These are phyloP conservation scores for Penaeus monodon DNA, from an alignment of 2,888 invertebrate species.

Conservation along the genomic window DNA sequence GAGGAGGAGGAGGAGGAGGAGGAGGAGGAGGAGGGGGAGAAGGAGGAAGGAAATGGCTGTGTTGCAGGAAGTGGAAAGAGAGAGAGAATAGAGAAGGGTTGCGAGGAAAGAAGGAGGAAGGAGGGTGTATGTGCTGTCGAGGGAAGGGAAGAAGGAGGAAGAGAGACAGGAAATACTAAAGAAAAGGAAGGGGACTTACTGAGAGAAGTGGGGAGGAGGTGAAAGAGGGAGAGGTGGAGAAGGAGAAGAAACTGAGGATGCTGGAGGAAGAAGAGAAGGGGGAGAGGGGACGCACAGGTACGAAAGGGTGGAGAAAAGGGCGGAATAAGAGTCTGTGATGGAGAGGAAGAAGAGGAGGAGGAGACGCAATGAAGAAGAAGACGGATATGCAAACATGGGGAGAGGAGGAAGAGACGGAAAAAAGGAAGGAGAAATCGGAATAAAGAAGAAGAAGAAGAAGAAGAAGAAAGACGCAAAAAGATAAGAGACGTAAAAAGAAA, in stretches of 20 bases:
- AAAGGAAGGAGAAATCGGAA: too few relatives aligned
- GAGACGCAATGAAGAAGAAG: background rate
- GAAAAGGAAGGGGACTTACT: conserved; percentile 8
- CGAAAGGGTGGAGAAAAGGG: background rate
- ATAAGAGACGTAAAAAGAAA: too few relatives aligned
- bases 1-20: background rate
- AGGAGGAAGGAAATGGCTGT: background rate
- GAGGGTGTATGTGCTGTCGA: background rate
- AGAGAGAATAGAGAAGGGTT: background rate
- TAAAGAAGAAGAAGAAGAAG: too few relatives aligned
- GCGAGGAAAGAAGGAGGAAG: background rate
- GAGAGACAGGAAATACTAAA: background rate
- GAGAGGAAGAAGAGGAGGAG: background rate
- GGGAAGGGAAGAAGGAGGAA: background rate
- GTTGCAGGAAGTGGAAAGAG: background rate
- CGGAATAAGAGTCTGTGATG: background rate
- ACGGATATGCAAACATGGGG: background rate
- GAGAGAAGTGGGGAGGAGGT: conserved; percentile 1
- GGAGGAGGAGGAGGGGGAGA: background rate
- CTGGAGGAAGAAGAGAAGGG: background rate
- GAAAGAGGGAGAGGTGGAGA: background rate
- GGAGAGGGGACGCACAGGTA: too few relatives aligned
- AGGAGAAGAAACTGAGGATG: background rate
- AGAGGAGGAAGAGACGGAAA: too few relatives aligned
- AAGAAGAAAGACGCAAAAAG: too few relatives aligned